Conservation (phyloP, 64 coral and sea anemone species). For the Stichodactyla helianthus region DNA sequence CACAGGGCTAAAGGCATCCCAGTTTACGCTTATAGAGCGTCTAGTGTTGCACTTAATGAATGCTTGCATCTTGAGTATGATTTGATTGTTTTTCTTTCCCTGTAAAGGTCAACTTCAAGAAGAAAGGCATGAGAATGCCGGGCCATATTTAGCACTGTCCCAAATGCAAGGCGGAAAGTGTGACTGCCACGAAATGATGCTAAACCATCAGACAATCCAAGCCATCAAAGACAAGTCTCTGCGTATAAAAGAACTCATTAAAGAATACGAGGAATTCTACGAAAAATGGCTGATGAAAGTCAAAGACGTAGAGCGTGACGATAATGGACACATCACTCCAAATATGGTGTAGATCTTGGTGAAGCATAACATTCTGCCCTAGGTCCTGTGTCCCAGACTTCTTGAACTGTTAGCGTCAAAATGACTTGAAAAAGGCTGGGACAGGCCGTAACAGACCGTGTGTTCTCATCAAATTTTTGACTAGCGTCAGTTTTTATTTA, state of each 20-base stretch:
- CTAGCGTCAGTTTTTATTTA: background rate
- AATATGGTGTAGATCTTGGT: conserved; percentile 57
- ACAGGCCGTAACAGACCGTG: background rate
- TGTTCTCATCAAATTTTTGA: background rate
- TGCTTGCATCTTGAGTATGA: no score
- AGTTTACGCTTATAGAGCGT: no score
- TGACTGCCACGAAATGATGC: conserved; percentile 85
- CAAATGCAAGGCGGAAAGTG: conserved; percentile 52
- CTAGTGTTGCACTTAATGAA: no score
- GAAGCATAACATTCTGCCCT: background rate
- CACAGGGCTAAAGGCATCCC: no score
- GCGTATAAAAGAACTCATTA: conserved; percentile 76
- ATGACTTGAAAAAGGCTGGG: background rate
- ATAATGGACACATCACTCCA: conserved; percentile 70
- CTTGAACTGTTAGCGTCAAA: background rate
- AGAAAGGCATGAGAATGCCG: conserved; percentile 18
- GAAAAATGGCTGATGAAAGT: conserved; percentile 75
- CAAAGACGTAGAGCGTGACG: conserved; percentile 52
- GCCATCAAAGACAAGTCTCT: conserved; percentile 75
- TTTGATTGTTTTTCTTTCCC: background rate
- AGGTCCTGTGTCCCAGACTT: background rate
- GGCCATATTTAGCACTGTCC: conserved; percentile 35
- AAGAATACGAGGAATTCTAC: conserved; percentile 84
- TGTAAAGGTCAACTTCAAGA: conserved; percentile 22
- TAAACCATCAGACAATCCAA: conserved; percentile 76